Base-by-base conservation (phyloP, 2,113 vertebrate genomes). In the Gambusia holbrooki region DNA sequence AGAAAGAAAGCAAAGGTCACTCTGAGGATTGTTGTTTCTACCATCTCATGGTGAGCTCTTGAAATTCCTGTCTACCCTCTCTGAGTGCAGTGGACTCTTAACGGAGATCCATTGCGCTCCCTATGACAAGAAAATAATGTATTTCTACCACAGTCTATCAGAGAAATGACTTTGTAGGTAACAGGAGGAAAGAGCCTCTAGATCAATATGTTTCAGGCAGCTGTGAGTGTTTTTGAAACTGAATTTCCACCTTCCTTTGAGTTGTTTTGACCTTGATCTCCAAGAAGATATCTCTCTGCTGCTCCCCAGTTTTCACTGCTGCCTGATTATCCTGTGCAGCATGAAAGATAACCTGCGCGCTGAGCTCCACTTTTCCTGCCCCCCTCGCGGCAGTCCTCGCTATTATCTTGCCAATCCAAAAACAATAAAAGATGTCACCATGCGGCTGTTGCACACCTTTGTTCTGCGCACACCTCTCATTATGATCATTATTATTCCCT, bases 191-290 rank as follows among this genome's bases (percentile, higher is more conserved):
- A 87, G 86, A 88, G 88, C 81, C 74, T 80, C 81, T 58, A 90
- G 89, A 93, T 93, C 92, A 92, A 94, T 93, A 93, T 85, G 81
- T 92, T 93, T 92, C 87, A 88, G 87, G 85, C 84, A 86, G 88
- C 90, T 80, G 81, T 85, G 79, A 93, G 88, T 93, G 90, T 92
- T 93, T 91, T 87, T 87, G 81, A 92, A 90, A 90, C 88, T 82
- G 88, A 92, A 92, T 93, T 93, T 91, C 91, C 88, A 91, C 90
- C 90, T 90, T 90, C 88, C 85, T 90, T 88, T 88, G 89, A 93
- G 92, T 92, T 94, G 92, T 91, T 94, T 91, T 94, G 93, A 94
- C 91, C 92, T 94, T 93, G 92, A 94, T 93, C 90, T 91, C 88
- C 66, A 83, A 86, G 87, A 86, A 90, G 91, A 93, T 92, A 91